Conservation (phyloP, 2,888 invertebrate species). For the Romanomermis culicivorax region DNA sequence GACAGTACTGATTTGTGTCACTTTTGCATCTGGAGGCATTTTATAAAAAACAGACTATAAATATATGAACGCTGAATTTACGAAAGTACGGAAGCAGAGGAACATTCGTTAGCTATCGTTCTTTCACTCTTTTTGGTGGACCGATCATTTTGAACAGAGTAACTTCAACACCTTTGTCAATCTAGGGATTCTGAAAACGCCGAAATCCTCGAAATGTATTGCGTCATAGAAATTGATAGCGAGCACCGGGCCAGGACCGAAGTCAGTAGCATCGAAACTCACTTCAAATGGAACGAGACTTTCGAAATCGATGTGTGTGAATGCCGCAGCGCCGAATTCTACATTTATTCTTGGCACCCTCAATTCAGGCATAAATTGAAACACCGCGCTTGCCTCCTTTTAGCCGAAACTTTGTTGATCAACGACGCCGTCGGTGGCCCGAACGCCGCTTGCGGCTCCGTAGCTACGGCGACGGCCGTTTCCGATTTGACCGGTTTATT, state of each 20-base stretch:
- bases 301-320: slow-evolving; percentile 88
- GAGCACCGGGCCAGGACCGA: slow-evolving; percentile 83
- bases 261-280: slow-evolving; percentile 77
- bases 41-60: too few relatives aligned
- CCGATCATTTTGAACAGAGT: too few relatives aligned
- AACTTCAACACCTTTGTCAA: too few relatives aligned
- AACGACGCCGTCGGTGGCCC: slow-evolving; percentile 20
- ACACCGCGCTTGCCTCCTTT: slow-evolving; percentile 23
- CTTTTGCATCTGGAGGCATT: too few relatives aligned
- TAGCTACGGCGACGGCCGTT: slow-evolving; percentile 49
- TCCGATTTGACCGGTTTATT: too few relatives aligned
- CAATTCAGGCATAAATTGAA: slow-evolving; percentile 49
- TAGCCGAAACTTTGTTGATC: slow-evolving; percentile 23
- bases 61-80: too few relatives aligned
- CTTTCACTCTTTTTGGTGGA: too few relatives aligned
- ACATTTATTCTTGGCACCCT: slow-evolving; percentile 98
- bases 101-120: too few relatives aligned
- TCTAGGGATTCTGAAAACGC: too few relatives aligned
- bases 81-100: too few relatives aligned
- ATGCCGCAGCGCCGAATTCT: slow-evolving; percentile 74
- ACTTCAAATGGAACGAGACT: slow-evolving; percentile 97
- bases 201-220: slow-evolving; percentile 71
- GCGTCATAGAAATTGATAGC: slow-evolving; percentile 86
- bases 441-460: slow-evolving; percentile 23
- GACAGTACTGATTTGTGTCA: too few relatives aligned